Percentiles rank a stretch among this genome's conserved stretches.
These are phyloP conservation scores for Athetis lepigone DNA, from an alignment of 2,888 invertebrate genomes.

Conservation along the genomic window DNA sequence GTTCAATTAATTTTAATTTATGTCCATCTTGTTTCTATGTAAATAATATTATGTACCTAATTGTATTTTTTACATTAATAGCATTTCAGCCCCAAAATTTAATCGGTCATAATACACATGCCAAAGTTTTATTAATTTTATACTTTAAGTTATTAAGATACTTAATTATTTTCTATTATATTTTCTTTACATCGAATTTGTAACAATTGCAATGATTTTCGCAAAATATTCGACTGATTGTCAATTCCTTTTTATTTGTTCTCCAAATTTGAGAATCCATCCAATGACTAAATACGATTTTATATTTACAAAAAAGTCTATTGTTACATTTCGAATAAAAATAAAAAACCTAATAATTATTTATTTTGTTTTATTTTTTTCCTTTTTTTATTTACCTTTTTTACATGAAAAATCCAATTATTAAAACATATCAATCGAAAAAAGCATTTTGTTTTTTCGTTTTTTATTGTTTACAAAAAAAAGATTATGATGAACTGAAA, in stretches of 20 bases:
- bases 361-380: conserved; percentile 74
- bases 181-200: conserved; percentile 76
- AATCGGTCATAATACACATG: conserved; percentile 90
- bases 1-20: conserved; percentile 85
- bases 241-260: conserved; percentile 65
- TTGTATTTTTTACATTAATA: conserved; percentile 84
- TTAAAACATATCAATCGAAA: conserved; percentile 82
- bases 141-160: conserved; percentile 86
- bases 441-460: conserved; percentile 37
- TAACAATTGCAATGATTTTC: conserved; percentile 72
- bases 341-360: conserved; percentile 84
- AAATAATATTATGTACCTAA: conserved; percentile 78
- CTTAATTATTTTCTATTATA: conserved; percentile 78
- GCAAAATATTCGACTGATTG: conserved; percentile 58
- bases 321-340: conserved; percentile 89
- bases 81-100: conserved; percentile 87
- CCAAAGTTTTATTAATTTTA: conserved; percentile 90
- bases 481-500: conserved; percentile 51
- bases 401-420: conserved; percentile 70
- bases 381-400: conserved; percentile 60
- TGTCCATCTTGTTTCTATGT: conserved; percentile 74
- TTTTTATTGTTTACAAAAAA: conserved; percentile 23
- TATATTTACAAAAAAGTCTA: conserved; percentile 84
- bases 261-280: conserved; percentile 82
- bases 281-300: conserved; percentile 87